phyloP scores from a whole-genome alignment of 2,113 vertebrate genomes.

The Lipophrys pholis region DNA sequence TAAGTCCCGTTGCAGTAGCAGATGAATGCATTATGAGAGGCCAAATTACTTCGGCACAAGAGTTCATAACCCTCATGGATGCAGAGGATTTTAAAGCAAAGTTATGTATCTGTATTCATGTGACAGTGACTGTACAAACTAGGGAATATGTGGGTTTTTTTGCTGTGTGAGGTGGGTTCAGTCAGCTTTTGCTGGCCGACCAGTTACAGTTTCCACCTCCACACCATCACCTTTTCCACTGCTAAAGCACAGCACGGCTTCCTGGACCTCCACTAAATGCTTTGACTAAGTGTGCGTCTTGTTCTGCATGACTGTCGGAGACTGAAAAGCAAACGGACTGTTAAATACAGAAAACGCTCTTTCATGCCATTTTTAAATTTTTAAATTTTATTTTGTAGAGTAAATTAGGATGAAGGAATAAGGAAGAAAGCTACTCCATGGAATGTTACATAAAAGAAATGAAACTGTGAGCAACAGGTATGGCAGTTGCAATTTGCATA shows the following conservation, averaged over 20 bases:
- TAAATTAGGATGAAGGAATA: no score
- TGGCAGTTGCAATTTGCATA: no score
- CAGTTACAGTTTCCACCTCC: constrained; percentile 5
- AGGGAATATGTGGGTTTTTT: no score
- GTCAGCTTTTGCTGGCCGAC: constrained; percentile 1
- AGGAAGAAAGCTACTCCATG: no score
- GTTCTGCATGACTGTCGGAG: constrained; percentile 1
- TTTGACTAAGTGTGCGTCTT: neutral
- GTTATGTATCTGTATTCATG: no score
- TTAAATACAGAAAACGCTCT: no score
- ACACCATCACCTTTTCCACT: neutral
- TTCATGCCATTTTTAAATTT: no score
- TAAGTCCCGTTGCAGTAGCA: neutral
- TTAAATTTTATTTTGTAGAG: no score
- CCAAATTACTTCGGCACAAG: constrained; percentile 10
- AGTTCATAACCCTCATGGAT: neutral
- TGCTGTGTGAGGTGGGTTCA: no score
- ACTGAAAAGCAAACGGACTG: neutral
- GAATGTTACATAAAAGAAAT: no score
- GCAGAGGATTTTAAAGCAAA: constrained; percentile 1
- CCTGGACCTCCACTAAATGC: neutral
- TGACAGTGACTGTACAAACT: no score
- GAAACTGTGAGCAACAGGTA: no score
- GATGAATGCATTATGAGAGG: constrained; percentile 17
- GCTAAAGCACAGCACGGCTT: neutral